Evolutionary conservation across 1,140 invertebrate genomes (phyloP).

Genomic region (Oreohelix idahoensis): DNA sequence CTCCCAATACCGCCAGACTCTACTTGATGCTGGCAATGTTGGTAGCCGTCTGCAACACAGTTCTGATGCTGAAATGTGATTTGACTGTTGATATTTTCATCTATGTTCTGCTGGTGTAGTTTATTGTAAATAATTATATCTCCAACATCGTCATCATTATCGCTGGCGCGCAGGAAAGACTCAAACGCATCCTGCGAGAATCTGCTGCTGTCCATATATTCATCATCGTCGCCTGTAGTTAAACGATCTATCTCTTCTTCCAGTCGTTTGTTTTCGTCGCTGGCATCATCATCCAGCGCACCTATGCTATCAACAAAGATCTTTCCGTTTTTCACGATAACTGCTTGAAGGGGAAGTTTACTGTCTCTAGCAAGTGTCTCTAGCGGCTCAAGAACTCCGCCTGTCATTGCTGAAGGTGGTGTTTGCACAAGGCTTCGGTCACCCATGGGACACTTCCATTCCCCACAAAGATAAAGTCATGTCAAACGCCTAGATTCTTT

Average conservation of each 20-base stretch:
- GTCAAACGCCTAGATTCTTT: too few species aligned
- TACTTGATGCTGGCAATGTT: not conserved
- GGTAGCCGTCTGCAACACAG: not conserved
- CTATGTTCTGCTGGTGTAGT: not conserved
- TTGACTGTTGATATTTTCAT: not conserved
- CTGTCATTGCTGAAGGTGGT: slow-evolving; percentile 4
- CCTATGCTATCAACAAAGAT: slow-evolving; percentile 44
- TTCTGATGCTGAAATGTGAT: not conserved
- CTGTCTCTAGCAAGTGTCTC: slow-evolving; percentile 16
- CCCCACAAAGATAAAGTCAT: not conserved
- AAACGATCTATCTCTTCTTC: slow-evolving; percentile 29
- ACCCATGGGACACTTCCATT: slow-evolving; percentile 18
- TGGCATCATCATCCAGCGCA: slow-evolving; percentile 1
- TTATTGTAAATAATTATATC: slow-evolving; percentile 22
- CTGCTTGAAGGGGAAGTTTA: slow-evolving; percentile 40
- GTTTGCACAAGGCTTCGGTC: not conserved
- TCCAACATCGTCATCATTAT: slow-evolving; percentile 9
- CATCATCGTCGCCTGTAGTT: slow-evolving; percentile 3
- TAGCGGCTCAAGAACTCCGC: slow-evolving; percentile 29
- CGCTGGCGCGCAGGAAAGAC: slow-evolving; percentile 40
- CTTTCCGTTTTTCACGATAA: slow-evolving; percentile 47
- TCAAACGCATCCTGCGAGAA: slow-evolving; percentile 41
- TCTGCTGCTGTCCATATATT: not conserved
- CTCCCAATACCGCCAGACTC: too few species aligned
- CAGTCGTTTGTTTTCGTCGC: slow-evolving; percentile 20